Percentiles rank a stretch among this genome's conserved stretches.
phyloP scores from a whole-genome alignment of 92 coral and sea anemone genomes.

The Paramuricea clavata region DNA sequence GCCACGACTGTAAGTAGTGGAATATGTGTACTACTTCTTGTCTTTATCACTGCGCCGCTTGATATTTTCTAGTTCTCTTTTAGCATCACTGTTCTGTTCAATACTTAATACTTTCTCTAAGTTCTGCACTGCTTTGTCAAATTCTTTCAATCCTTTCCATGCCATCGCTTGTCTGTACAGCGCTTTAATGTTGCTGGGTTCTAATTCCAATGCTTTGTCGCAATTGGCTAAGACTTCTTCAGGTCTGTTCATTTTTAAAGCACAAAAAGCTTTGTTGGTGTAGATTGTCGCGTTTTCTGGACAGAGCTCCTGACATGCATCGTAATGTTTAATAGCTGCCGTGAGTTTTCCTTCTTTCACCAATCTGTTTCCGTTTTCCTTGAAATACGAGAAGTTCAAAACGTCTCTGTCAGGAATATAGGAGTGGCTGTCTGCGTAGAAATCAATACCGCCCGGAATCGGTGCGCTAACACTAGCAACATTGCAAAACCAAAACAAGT shows the following conservation, averaged over 20 bases:
- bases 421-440: not conserved
- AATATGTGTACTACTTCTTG: not conserved
- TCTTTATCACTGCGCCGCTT: no score
- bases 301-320: conserved; percentile 5
- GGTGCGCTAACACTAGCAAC: not conserved
- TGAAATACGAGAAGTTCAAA: not conserved
- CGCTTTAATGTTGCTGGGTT: conserved; percentile 25
- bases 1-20: no score
- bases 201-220: conserved; percentile 36
- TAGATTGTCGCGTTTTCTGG: not conserved
- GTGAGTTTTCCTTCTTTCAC: not conserved
- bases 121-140: conserved; percentile 17
- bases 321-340: not conserved
- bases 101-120: not conserved
- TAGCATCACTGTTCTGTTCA: conserved; percentile 1
- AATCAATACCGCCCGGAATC: not conserved
- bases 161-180: conserved; percentile 47
- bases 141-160: conserved; percentile 13
- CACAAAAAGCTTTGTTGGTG: conserved; percentile 38
- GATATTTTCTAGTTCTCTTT: conserved; percentile 26
- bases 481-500: not conserved
- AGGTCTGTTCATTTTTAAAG: conserved; percentile 34
- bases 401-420: conserved; percentile 3
- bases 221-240: not conserved
- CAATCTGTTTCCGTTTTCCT: not conserved